phyloP scores from a whole-genome alignment of 2,888 invertebrate species.

The Hecatera dysodea region DNA sequence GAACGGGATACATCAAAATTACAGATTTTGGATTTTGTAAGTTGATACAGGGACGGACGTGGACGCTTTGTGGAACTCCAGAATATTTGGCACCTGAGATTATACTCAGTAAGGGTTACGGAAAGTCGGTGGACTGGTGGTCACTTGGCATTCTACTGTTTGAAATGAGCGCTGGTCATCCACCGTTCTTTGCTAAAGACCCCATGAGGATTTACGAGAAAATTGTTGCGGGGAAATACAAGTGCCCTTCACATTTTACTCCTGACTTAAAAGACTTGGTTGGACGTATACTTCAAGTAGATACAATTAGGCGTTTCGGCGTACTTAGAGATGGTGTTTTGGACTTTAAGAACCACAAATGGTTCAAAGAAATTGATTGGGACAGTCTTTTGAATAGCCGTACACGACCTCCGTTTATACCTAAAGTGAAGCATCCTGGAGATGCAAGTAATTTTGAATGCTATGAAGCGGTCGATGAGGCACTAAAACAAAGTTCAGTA shows the following conservation, averaged over 20 bases:
- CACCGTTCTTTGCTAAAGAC: slow-evolving; percentile 98
- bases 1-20: slow-evolving; percentile 94
- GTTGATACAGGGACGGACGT: slow-evolving; percentile 93
- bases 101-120: slow-evolving; percentile 97
- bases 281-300: slow-evolving; percentile 93
- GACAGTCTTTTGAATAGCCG: slow-evolving; percentile 95
- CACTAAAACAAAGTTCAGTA: slow-evolving; percentile 86
- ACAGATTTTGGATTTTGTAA: slow-evolving; percentile 99
- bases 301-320: slow-evolving; percentile 93
- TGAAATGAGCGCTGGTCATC: slow-evolving; percentile 97
- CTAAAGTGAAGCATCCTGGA: slow-evolving; percentile 90
- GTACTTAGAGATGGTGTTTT: slow-evolving; percentile 96
- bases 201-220: slow-evolving; percentile 98
- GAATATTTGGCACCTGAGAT: slow-evolving; percentile 99
- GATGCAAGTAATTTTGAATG: slow-evolving; percentile 94
- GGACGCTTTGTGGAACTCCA: slow-evolving; percentile 98
- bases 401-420: slow-evolving; percentile 92
- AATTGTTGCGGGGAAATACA: slow-evolving; percentile 97
- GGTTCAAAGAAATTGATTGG: slow-evolving; percentile 98
- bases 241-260: slow-evolving; percentile 95
- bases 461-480: slow-evolving; percentile 91
- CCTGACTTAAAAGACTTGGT: slow-evolving; percentile 95
- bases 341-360: slow-evolving; percentile 98
- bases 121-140: slow-evolving; percentile 99
- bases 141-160: slow-evolving; percentile 96